Percentiles rank a stretch among this genome's conserved stretches.
Conservation (phyloP, 1,140 invertebrate species). For the Trissolcus basalis region DNA sequence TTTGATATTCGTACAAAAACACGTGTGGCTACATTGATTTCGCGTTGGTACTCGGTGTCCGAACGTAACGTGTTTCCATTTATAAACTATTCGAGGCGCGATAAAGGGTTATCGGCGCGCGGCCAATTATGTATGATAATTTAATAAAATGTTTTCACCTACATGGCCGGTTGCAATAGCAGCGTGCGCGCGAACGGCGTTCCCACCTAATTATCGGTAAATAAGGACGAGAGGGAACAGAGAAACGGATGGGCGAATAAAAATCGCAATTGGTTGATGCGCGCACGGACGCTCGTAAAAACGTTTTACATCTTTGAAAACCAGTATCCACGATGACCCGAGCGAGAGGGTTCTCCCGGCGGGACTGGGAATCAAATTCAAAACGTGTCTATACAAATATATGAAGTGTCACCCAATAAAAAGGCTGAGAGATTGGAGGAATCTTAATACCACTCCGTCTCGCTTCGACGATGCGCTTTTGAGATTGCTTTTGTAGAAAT, state of each 20-base stretch:
- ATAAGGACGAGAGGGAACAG: constrained; percentile 1
- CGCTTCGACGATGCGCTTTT: constrained; percentile 1
- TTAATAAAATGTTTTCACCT: constrained; percentile 49
- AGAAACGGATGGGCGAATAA: background rate
- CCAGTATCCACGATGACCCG: constrained; percentile 31
- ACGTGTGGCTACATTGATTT: constrained; percentile 50
- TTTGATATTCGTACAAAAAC: too few relatives aligned
- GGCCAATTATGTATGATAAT: constrained; percentile 52
- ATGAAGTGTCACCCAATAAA: constrained; percentile 52
- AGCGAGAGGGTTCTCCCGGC: constrained; percentile 4
- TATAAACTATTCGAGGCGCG: constrained; percentile 31
- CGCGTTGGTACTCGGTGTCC: constrained; percentile 35
- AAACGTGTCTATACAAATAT: constrained; percentile 39
- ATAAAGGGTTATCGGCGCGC: constrained; percentile 52
- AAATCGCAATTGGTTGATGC: constrained; percentile 19
- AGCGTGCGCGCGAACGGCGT: constrained; percentile 7
- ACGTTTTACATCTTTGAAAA: constrained; percentile 31
- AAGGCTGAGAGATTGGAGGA: constrained; percentile 10
- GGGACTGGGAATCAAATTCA: constrained; percentile 27
- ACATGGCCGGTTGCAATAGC: constrained; percentile 6
- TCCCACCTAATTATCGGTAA: constrained; percentile 50
- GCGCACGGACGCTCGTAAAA: constrained; percentile 22
- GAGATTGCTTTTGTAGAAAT: background rate
- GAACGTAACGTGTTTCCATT: constrained; percentile 29
- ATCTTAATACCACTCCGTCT: constrained; percentile 33